Base-by-base conservation (phyloP, 2,113 vertebrate genomes). In the Gnathonemus echidnorhynchus region DNA sequence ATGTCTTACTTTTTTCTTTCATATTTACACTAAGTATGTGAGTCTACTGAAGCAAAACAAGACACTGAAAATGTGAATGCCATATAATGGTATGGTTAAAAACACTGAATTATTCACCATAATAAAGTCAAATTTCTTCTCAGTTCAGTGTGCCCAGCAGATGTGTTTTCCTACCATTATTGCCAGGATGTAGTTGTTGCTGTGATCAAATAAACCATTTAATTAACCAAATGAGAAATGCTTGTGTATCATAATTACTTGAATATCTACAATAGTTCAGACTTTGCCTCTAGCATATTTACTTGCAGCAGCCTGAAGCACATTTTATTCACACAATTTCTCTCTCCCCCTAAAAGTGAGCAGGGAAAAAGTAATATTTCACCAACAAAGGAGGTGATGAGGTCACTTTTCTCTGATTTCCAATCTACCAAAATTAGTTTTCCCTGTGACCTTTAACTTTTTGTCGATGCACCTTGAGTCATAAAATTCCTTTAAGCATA, bases 381-480 rank as follows among this genome's bases (percentile, higher is more conserved):
- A 52, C 86, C 86, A 87, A n/a, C 86, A 52, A 39, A 27, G 15
- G 86, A 56, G 86, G 50, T 53, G n/a, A 35, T 35, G n/a, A 27
- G 49, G 86, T 87, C 86, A 87, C 86, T 87, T 53, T 87, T 35
- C 86, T 87, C 50, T 11, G 27, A 87, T 48, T 85, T 85, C 83
- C 39, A 48, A 85, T 87, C 31, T 53, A n/a, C 46, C 85, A 87
- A 87, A 87, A 52, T 87, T 53, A 87, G 86, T 87, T 87, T 56
- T 56, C n/a, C 86, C n/a, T 5, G 49, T 53, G 49, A 53, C 86
- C 49, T 87, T 87, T 52, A 87, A 87, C 85, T 27, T 35, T 87
- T 15, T 80, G 85, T 35, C 85, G 21, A 46, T 31, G n/a, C 85
- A 50, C 49, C 85, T 27, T 2, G 13, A 49, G 85, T 52, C 27